These are phyloP conservation scores for Trachymyrmex septentrionalis DNA, from an alignment of 1,140 invertebrate genomes.

Conservation along the genomic window DNA sequence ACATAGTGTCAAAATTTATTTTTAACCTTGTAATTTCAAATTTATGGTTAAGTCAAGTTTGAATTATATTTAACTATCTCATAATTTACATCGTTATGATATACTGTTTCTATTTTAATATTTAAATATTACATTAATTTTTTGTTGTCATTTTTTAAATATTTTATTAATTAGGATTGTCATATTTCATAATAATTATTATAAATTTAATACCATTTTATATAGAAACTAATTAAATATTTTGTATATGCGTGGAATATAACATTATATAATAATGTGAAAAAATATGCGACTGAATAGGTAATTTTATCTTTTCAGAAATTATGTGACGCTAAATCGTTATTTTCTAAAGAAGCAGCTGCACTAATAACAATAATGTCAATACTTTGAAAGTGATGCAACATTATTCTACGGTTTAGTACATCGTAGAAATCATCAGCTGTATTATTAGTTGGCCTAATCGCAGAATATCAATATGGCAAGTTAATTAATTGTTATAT, in stretches of 20 bases:
- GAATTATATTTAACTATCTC: neutral
- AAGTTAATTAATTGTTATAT: neutral
- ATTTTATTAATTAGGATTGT: neutral
- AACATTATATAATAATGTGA: neutral
- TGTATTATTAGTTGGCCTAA: neutral
- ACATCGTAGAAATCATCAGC: neutral
- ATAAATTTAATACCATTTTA: neutral
- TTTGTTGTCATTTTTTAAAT: neutral
- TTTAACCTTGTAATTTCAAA: neutral
- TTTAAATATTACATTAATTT: neutral
- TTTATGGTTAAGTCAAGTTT: neutral
- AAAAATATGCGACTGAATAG: neutral
- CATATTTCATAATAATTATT: neutral
- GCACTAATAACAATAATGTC: neutral
- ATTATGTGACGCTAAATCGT: neutral
- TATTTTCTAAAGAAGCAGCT: neutral
- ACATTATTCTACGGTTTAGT: neutral
- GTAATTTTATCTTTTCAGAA: neutral
- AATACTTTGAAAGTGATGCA: slow-evolving; percentile 19
- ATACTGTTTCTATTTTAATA: neutral
- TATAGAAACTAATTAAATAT: neutral
- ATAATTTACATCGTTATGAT: neutral
- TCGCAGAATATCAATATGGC: slow-evolving; percentile 16
- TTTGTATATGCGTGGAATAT: neutral
- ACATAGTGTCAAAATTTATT: neutral